Evolutionary conservation across 2,113 vertebrate genomes (phyloP), one percentile per base, ranked within the genome.

Genomic region (Salvator merianae): DNA sequence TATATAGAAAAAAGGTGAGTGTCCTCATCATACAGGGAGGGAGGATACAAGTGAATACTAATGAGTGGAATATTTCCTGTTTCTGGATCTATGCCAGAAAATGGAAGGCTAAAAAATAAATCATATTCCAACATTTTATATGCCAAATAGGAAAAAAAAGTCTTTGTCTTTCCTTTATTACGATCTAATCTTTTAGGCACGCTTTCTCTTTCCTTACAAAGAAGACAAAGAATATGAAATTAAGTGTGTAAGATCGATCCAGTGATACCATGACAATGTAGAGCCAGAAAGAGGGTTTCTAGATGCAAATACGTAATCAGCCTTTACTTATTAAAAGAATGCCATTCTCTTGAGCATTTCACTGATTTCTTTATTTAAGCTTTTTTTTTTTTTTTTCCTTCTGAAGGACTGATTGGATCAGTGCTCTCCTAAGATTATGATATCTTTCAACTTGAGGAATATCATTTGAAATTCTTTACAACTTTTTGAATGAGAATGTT

Each of bases 201-300:
- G 5, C 77, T 76, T 24, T 90, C 59, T 90, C 81, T 90, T 90
- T 91, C 74, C 84, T 89, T 87, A 84, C 83, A 76, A 38, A 87
- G 93, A 91, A 93, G 82, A 92, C 84, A 90, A 92, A 92, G 82
- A 63, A 89, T 83, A 88, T 87, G 91, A 88, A 87, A 92, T 94
- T 89, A 89, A 74, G 72, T 91, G 3, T 50, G 89, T 88, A 88
- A 91, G 89, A 90, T 53, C 76, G 75, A 92, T 87, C 71, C 85
- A 87, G 75, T n/a, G 86, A 91, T 85, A 77, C 34, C 18, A 75
- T 75, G 75, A 81, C 88, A 79, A 24, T 28, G 69, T 81, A 88
- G 91, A 80, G 24, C 53, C 62, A 85, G 77, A 77, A 20, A 59
- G 68, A 86, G 22, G 13, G 74, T 50, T 89, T 69, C 69, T 53